A percentile compares a stretch with the other conserved stretches of the same genome.
These are phyloP conservation scores for Pachymerium ferrugineum DNA, from an alignment of 2,888 invertebrate species.

Conservation along the genomic window DNA sequence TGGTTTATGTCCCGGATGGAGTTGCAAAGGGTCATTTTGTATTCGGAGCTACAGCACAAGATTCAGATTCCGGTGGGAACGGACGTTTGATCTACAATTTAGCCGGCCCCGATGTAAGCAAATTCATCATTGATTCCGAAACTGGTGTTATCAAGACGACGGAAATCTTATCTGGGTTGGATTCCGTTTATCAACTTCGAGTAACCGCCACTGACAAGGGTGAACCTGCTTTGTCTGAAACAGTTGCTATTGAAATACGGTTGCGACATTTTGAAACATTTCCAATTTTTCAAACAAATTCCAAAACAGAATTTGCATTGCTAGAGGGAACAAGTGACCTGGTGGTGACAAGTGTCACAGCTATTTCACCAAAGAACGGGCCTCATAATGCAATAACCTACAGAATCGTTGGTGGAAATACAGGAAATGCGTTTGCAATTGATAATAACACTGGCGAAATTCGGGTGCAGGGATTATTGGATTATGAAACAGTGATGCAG, in stretches of 20 bases:
- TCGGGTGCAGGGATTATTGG: slow-evolving; percentile 71
- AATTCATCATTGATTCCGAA: slow-evolving; percentile 69
- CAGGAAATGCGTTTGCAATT: slow-evolving; percentile 76
- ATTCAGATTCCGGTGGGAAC: slow-evolving; percentile 74
- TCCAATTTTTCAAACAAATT: slow-evolving; percentile 62
- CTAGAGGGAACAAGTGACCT: slow-evolving; percentile 37
- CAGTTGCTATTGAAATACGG: slow-evolving; percentile 68
- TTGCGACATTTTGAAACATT: slow-evolving; percentile 71
- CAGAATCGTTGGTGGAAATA: slow-evolving; percentile 88
- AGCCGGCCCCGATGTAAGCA: slow-evolving; percentile 67
- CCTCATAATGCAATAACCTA: slow-evolving; percentile 65
- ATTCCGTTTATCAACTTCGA: slow-evolving; percentile 46
- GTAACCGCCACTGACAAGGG: slow-evolving; percentile 73
- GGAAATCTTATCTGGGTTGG: slow-evolving; percentile 56
- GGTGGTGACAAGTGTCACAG: slow-evolving; percentile 68
- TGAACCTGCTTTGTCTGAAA: slow-evolving; percentile 58
- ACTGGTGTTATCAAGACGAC: slow-evolving; percentile 83
- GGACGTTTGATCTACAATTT: slow-evolving; percentile 73
- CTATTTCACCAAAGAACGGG: slow-evolving; percentile 73
- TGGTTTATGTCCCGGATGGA: slow-evolving; percentile 74
- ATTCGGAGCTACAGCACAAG: slow-evolving; percentile 80
- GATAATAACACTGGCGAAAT: slow-evolving; percentile 74
- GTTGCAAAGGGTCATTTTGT: slow-evolving; percentile 70
- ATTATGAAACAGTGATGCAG: slow-evolving; percentile 73
- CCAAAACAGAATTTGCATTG: slow-evolving; percentile 41